A percentile compares a stretch with the other conserved stretches of the same genome.
These are phyloP conservation scores for Sciurus vulgaris DNA, from an alignment of 2,797 vertebrate species.

Conservation along the genomic window DNA sequence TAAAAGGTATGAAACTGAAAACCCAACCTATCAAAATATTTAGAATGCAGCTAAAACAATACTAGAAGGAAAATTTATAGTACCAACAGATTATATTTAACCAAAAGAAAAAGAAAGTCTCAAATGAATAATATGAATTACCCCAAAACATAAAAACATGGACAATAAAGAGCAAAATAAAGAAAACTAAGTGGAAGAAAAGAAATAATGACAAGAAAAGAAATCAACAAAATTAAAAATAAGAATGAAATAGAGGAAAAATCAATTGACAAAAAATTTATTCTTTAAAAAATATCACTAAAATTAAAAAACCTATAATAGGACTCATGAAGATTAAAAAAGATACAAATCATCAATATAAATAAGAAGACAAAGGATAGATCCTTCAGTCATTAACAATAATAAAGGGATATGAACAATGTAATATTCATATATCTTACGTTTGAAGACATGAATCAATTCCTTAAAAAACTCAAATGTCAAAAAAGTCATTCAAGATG, in stretches of 20 bases:
- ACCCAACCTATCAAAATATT: background rate
- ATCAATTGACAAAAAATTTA: background rate
- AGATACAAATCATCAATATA: background rate
- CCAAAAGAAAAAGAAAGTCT: background rate
- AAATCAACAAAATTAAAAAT: background rate
- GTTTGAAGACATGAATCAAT: background rate
- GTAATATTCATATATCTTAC: background rate
- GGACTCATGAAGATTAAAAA: background rate
- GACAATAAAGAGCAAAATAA: background rate
- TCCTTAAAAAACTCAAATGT: background rate
- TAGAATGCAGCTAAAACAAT: background rate
- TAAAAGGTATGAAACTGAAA: background rate
- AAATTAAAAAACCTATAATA: background rate
- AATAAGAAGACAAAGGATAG: background rate
- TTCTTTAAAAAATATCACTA: background rate
- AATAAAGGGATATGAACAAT: background rate
- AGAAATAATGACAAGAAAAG: background rate
- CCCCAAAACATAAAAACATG: background rate
- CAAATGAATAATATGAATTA: background rate
- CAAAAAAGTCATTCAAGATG: background rate
- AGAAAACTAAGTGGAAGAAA: background rate
- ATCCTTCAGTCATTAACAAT: background rate
- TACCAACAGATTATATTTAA: background rate
- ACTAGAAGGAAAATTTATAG: background rate
- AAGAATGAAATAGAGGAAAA: background rate